Evolutionary conservation across 2,797 vertebrate species (phyloP).

Genomic region (Sebastes jordani): DNA sequence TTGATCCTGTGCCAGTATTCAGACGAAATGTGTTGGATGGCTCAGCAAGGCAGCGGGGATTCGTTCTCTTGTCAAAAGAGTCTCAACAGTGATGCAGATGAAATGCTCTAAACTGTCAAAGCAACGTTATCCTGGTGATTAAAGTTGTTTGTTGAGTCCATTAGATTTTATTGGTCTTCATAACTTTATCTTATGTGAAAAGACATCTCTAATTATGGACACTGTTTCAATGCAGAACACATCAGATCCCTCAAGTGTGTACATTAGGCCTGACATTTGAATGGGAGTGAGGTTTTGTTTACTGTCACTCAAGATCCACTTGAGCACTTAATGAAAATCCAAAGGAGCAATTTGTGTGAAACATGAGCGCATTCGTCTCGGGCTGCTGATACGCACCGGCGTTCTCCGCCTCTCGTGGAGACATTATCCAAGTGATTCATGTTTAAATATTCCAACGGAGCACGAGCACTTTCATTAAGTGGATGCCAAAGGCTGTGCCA

Average conservation of each 20-base stretch:
- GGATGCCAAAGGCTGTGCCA: constrained; percentile 17
- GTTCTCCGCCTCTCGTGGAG: constrained; percentile 18
- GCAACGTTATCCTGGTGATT: background rate
- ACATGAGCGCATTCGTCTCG: constrained; percentile 43
- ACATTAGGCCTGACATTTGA: constrained; percentile 56
- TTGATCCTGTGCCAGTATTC: constrained; percentile 9
- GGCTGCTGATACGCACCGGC: constrained; percentile 33
- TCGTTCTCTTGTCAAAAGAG: background rate
- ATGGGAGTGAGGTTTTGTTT: constrained; percentile 56
- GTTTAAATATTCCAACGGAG: constrained; percentile 41
- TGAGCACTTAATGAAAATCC: constrained; percentile 57
- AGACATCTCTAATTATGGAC: constrained; percentile 23
- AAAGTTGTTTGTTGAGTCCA: constrained; percentile 8
- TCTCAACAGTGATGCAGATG: constrained; percentile 16
- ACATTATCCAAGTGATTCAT: constrained; percentile 37
- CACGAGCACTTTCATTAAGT: constrained; percentile 46
- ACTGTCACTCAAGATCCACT: constrained; percentile 60
- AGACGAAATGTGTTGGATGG: constrained; percentile 2
- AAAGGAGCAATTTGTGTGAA: constrained; percentile 57
- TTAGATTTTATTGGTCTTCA: constrained; percentile 19
- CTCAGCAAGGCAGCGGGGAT: constrained; percentile 3
- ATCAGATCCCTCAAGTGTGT: constrained; percentile 21
- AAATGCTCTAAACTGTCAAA: constrained; percentile 5
- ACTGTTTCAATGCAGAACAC: constrained; percentile 10
- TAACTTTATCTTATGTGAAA: constrained; percentile 20